Conservation (phyloP, 2,888 invertebrate species). For the Nezara viridula region DNA sequence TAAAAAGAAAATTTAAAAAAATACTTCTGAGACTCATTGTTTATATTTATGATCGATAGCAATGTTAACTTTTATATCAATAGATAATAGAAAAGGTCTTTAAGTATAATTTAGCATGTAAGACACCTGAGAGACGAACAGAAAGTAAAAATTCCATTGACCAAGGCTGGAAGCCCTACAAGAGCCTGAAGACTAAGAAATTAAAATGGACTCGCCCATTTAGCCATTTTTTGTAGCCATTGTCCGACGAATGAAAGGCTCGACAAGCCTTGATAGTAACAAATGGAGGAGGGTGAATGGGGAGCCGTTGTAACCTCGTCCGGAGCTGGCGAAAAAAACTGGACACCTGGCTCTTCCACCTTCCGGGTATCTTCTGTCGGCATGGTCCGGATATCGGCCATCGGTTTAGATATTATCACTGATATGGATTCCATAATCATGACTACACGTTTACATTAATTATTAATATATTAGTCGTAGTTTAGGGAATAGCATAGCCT, state of each 20-base stretch:
- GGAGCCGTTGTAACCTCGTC: not conserved
- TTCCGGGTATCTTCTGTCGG: not conserved
- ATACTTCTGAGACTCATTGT: no score
- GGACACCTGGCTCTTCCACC: not conserved
- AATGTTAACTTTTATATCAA: not conserved
- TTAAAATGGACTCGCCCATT: conserved; percentile 6
- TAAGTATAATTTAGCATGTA: not conserved
- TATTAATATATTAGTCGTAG: no score
- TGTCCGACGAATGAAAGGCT: not conserved
- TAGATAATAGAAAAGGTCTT: not conserved
- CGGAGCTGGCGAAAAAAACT: not conserved
- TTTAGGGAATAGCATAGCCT: no score
- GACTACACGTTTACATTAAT: no score
- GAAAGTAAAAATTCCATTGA: not conserved
- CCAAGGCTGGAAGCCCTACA: not conserved
- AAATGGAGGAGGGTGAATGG: not conserved
- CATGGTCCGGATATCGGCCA: not conserved
- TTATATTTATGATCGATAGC: not conserved
- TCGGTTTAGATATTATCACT: not conserved
- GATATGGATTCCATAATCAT: no score
- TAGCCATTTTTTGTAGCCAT: not conserved
- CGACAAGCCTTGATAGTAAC: not conserved
- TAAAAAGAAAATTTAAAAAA: no score
- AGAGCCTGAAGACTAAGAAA: not conserved
- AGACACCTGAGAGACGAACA: not conserved